These are phyloP conservation scores for Microtus richardsoni DNA, from an alignment of 2,113 vertebrate species.

Conservation along the genomic window DNA sequence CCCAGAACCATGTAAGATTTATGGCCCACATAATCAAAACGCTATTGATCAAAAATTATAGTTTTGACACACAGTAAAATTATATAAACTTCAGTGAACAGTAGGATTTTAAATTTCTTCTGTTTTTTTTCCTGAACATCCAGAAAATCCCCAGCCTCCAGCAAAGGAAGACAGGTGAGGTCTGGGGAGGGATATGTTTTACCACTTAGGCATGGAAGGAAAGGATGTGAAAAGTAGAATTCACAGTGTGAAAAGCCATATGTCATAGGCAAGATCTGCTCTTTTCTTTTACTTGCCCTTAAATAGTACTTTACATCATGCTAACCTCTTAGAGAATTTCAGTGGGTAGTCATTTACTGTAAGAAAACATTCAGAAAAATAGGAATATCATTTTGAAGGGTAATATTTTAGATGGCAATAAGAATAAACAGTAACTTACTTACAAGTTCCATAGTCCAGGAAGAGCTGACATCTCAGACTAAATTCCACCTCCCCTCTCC, in stretches of 20 bases:
- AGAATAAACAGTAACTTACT: constrained; percentile 6
- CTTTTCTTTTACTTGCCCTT: not conserved
- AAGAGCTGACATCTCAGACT: not conserved
- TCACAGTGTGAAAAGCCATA: not conserved
- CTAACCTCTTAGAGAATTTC: not conserved
- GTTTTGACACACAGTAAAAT: not conserved
- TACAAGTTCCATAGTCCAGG: not conserved
- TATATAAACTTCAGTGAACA: not conserved
- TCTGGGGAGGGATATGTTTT: not conserved
- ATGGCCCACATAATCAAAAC: not conserved
- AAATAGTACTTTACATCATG: not conserved
- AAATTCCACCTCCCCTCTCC: not conserved
- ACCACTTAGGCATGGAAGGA: not conserved
- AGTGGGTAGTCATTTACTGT: not conserved
- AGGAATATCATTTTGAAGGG: not conserved
- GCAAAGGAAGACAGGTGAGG: not conserved
- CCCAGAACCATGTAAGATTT: not conserved
- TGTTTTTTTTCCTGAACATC: not conserved
- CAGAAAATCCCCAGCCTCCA: not conserved
- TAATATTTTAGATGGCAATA: not conserved
- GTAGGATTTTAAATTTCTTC: not conserved
- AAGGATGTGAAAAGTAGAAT: not conserved
- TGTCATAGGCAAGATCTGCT: not conserved
- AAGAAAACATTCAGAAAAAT: not conserved
- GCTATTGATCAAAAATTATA: not conserved